A percentile compares a stretch with the other conserved stretches of the same genome.
Evolutionary conservation across 2,888 invertebrate genomes (phyloP).

Genomic region (Trachelus iudaicus): DNA sequence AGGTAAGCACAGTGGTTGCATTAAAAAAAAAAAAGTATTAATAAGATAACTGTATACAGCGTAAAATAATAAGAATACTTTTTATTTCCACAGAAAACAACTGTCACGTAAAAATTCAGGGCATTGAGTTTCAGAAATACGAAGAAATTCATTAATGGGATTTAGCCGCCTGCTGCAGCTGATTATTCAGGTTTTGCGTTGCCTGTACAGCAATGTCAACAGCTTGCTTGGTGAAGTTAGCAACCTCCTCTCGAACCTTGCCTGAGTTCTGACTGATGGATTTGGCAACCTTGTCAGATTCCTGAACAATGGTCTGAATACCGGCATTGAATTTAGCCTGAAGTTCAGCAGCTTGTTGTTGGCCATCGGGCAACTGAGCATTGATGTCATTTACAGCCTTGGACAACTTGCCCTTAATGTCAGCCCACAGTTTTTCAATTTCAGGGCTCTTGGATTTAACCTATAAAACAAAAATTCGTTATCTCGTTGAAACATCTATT

Average conservation of each 20-base stretch:
- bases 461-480: slow-evolving; percentile 35
- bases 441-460: slow-evolving; percentile 58
- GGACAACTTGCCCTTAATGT: slow-evolving; percentile 45
- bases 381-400: slow-evolving; percentile 52
- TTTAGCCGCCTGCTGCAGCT: slow-evolving; percentile 47
- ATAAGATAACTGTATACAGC: neutral
- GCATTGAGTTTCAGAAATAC: neutral
- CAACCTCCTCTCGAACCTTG: slow-evolving; percentile 53
- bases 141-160: neutral
- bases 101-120: neutral
- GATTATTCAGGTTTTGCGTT: slow-evolving; percentile 49
- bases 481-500: neutral
- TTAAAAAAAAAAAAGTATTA: neutral
- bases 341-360: slow-evolving; percentile 51
- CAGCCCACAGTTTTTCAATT: slow-evolving; percentile 49
- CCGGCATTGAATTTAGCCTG: slow-evolving; percentile 55
- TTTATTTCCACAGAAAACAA: neutral
- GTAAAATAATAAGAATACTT: neutral
- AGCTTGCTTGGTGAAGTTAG: slow-evolving; percentile 54
- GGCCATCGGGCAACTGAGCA: slow-evolving; percentile 52
- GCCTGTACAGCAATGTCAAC: slow-evolving; percentile 56
- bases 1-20: neutral
- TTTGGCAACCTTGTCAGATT: slow-evolving; percentile 53
- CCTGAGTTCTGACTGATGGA: slow-evolving; percentile 48
- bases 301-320: slow-evolving; percentile 47